Conservation (phyloP, 2,797 vertebrate genomes). For the Sebastes iracundus region DNA sequence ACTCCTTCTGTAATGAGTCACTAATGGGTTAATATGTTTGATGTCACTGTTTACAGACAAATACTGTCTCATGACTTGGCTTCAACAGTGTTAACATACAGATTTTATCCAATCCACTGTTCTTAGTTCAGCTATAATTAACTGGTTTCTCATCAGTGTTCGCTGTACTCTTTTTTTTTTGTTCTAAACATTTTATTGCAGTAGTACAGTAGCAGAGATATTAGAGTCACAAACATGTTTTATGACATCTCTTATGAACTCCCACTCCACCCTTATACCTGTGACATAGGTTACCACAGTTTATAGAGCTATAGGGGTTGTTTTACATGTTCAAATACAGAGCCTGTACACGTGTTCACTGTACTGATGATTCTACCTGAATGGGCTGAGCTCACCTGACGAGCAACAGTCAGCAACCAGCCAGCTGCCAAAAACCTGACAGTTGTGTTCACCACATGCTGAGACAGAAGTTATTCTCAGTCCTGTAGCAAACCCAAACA, state of each 20-base stretch:
- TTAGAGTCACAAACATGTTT: too few relatives aligned
- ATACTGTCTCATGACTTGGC: neutral
- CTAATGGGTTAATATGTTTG: neutral
- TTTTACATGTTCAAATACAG: too few relatives aligned
- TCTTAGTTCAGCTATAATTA: neutral
- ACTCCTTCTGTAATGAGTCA: neutral
- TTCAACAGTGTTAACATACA: neutral
- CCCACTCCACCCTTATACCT: too few relatives aligned
- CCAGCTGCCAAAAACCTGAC: too few relatives aligned
- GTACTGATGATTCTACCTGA: neutral
- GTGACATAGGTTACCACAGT: too few relatives aligned
- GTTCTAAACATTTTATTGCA: too few relatives aligned
- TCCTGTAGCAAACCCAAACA: slow-evolving; percentile 5
- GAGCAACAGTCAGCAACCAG: too few relatives aligned
- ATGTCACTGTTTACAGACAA: neutral
- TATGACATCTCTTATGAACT: too few relatives aligned
- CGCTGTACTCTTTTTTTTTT: too few relatives aligned
- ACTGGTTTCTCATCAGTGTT: neutral
- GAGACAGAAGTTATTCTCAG: neutral
- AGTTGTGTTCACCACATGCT: neutral
- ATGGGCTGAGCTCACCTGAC: neutral
- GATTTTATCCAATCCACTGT: neutral
- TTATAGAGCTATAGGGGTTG: too few relatives aligned
- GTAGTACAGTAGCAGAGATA: too few relatives aligned
- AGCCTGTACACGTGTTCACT: neutral